Base-by-base conservation (phyloP, 2,888 invertebrate genomes). In the Pseudolycoriella hygida region DNA sequence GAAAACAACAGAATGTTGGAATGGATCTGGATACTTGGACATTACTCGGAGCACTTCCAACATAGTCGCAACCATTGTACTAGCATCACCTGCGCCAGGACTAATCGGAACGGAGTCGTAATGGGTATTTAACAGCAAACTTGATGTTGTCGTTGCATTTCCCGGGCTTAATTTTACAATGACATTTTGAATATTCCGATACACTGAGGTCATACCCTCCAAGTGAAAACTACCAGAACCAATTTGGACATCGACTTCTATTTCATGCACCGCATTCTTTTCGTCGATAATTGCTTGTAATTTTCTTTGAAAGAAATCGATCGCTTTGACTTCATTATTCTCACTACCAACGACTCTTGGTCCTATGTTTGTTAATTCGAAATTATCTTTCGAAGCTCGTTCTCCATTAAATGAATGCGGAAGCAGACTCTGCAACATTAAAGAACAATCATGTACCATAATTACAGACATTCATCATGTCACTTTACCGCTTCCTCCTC, bases 81-180 rank as follows among this genome's bases (percentile, higher is more conserved):
- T 73, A 61, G 77, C 74, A 25, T 25, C 25, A 25, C 25, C 25
- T 18, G 75, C 77, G 43, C 77, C 89, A 59, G 88, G 86, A 64
- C 87, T 88, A 55, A 82, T 84, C 32, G 84, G 75, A 53, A 89
- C 86, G 44, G 85, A 78, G 68, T 93, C 93, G 67, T 80, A 89
- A 69, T 94, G 94, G 57, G 90, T 87, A 67, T 93, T 94, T 54
- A 94, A 67, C 55, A 93, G 69, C 49, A 93, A 65, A 44, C 57
- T 58, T 8, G 57, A 55, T 11, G 51, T 54, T 47, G 25, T 8
- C 5, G 5, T 8, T 25, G 25, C 25, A 25, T 25, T 25, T 25
- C 5, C 25, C 8, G 25, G 59, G 58, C 55, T 54, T 42, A 86
- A 60, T 60, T 74, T 76, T 38, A 80, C 87, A 51, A 87, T 70